Percentiles rank a stretch among this genome's conserved stretches.
phyloP scores from a whole-genome alignment of 2,113 vertebrate genomes.

The Symphodus melops region DNA sequence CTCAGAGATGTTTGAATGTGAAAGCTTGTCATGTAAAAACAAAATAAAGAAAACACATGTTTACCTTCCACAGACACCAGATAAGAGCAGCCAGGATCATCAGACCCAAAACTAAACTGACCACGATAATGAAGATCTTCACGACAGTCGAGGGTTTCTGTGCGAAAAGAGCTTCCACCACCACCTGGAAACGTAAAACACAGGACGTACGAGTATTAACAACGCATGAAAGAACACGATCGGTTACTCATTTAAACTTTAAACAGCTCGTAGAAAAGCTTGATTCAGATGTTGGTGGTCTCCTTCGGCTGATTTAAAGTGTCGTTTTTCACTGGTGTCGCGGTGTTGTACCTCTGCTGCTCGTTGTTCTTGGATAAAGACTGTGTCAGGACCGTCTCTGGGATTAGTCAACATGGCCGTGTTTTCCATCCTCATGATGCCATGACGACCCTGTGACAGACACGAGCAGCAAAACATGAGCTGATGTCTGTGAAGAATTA shows the following conservation, averaged over 20 bases:
- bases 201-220: neutral
- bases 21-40: neutral
- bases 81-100: slow-evolving; percentile 86
- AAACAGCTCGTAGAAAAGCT: neutral
- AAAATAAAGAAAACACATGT: neutral
- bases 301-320: neutral
- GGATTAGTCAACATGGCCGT: slow-evolving; percentile 79
- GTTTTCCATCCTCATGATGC: slow-evolving; percentile 84
- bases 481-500: neutral
- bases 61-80: slow-evolving; percentile 91
- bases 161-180: slow-evolving; percentile 88
- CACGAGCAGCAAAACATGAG: slow-evolving; percentile 1
- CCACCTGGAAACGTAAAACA: slow-evolving; percentile 78
- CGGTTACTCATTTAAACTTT: neutral
- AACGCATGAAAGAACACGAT: neutral
- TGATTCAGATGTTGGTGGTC: neutral
- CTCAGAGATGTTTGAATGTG: neutral
- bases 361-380: slow-evolving; percentile 79
- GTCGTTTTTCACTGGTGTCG: neutral
- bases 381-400: slow-evolving; percentile 79
- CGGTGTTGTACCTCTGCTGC: slow-evolving; percentile 81
- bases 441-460: slow-evolving; percentile 85
- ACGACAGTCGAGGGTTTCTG: slow-evolving; percentile 85
- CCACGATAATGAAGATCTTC: slow-evolving; percentile 82
- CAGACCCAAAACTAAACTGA: slow-evolving; percentile 88